These are phyloP conservation scores for Ammodramus savannarum DNA, from an alignment of 2,113 vertebrate species.

Conservation along the genomic window DNA sequence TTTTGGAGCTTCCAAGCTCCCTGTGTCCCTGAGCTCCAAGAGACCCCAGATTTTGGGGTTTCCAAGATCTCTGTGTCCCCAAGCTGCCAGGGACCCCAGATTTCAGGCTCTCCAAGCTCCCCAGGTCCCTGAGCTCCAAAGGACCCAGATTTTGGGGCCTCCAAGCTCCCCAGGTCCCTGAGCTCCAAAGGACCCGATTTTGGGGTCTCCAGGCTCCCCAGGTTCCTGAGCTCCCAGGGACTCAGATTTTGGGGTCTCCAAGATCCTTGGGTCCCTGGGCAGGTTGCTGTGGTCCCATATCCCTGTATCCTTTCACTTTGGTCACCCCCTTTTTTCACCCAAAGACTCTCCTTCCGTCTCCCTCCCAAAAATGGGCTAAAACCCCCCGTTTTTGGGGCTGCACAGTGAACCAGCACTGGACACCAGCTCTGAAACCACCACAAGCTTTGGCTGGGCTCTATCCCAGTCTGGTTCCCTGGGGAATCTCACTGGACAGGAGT, in stretches of 20 bases:
- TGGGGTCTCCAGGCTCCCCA: too few species aligned
- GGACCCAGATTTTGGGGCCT: too few species aligned
- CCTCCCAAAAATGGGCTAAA: background rate
- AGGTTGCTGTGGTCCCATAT: rapidly evolving
- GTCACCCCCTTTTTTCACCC: background rate
- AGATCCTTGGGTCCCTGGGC: too few species aligned
- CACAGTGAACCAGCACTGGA: background rate
- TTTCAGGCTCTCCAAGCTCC: background rate
- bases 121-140: rapidly evolving
- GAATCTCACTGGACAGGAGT: background rate
- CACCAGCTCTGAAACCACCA: background rate
- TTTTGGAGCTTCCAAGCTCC: rapidly evolving
- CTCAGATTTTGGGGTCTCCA: too few species aligned
- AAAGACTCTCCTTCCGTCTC: background rate
- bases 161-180: background rate
- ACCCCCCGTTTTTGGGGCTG: background rate
- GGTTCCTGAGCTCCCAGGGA: too few species aligned
- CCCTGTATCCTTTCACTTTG: rapidly evolving
- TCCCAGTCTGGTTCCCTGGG: rapidly evolving
- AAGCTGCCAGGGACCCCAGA: background rate
- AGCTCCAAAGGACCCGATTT: too few species aligned
- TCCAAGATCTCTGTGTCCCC: background rate
- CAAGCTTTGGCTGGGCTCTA: background rate
- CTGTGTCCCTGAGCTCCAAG: rapidly evolving
- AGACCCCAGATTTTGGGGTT: rapidly evolving